Conservation (phyloP, 2,888 invertebrate species). For the Coenonympha glycerion region DNA sequence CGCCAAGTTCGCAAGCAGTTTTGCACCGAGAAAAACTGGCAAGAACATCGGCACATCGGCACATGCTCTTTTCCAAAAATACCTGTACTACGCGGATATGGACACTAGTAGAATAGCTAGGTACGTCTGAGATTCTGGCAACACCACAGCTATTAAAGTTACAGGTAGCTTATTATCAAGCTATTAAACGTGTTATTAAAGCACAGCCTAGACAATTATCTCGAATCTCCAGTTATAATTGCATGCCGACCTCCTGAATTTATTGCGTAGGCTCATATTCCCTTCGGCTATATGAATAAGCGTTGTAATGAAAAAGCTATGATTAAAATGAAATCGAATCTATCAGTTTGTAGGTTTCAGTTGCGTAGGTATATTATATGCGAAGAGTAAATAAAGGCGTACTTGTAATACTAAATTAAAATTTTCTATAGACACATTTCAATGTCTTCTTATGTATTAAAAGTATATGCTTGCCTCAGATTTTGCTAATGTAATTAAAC, state of each 20-base stretch:
- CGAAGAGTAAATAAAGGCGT: no score
- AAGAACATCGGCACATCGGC: no score
- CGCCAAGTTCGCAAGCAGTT: no score
- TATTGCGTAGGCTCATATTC: constrained; percentile 35
- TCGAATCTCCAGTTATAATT: constrained; percentile 36
- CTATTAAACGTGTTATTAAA: constrained; percentile 46
- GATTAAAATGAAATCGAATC: constrained; percentile 39
- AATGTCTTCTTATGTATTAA: no score
- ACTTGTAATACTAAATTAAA: no score
- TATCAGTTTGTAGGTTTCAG: constrained; percentile 28
- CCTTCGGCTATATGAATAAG: constrained; percentile 38
- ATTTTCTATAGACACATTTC: no score
- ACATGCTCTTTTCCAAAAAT: no score
- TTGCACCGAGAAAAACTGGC: no score
- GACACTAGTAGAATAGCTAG: not conserved
- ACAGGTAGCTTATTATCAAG: constrained; percentile 51
- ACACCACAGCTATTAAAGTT: constrained; percentile 19
- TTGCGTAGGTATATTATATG: constrained; percentile 6
- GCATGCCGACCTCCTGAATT: constrained; percentile 38
- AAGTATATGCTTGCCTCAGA: no score
- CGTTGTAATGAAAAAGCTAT: constrained; percentile 40
- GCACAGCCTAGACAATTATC: constrained; percentile 36
- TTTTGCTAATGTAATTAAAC: no score
- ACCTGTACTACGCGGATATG: no score
- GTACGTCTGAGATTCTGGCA: constrained; percentile 1